A percentile compares a stretch with the other conserved stretches of the same genome.
Evolutionary conservation across 1,140 invertebrate genomes (phyloP).

Genomic region (Ostrea edulis): DNA sequence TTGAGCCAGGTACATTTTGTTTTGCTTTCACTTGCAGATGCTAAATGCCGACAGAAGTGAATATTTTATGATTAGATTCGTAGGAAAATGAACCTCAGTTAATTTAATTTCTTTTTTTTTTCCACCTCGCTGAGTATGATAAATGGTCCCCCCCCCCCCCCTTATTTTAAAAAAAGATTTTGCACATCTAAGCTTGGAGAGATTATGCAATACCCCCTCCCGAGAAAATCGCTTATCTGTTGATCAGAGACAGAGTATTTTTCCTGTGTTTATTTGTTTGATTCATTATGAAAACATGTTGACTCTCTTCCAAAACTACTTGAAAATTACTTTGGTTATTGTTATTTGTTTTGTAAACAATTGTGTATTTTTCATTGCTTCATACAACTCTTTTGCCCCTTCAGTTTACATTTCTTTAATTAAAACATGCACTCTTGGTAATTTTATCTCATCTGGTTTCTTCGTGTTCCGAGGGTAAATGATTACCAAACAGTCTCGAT

Average conservation of each 20-base stretch:
- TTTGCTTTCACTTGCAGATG: conserved; percentile 40
- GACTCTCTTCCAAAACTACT: not conserved
- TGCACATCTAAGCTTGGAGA: not conserved
- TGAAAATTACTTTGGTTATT: conserved; percentile 7
- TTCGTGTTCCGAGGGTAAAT: not conserved
- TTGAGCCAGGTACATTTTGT: conserved; percentile 1
- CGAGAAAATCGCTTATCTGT: conserved; percentile 12
- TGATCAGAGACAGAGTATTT: not conserved
- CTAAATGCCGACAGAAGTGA: not conserved
- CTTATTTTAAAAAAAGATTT: not conserved
- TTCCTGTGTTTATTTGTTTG: conserved; percentile 28
- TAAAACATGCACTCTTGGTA: conserved; percentile 5
- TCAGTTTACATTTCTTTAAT: conserved; percentile 36
- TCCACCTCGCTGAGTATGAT: conserved; percentile 2
- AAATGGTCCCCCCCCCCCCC: not conserved
- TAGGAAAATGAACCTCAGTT: not conserved
- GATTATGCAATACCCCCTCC: conserved; percentile 3
- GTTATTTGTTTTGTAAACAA: not conserved
- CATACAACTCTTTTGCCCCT: not conserved
- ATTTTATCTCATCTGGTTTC: conserved; percentile 6
- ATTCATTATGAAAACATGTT: conserved; percentile 27
- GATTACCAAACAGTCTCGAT: not conserved
- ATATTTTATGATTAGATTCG: conserved; percentile 29
- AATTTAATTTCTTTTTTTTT: not conserved
- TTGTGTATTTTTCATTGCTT: not conserved